Base-by-base conservation (phyloP, 2,888 invertebrate species). In the Dugesia japonica region DNA sequence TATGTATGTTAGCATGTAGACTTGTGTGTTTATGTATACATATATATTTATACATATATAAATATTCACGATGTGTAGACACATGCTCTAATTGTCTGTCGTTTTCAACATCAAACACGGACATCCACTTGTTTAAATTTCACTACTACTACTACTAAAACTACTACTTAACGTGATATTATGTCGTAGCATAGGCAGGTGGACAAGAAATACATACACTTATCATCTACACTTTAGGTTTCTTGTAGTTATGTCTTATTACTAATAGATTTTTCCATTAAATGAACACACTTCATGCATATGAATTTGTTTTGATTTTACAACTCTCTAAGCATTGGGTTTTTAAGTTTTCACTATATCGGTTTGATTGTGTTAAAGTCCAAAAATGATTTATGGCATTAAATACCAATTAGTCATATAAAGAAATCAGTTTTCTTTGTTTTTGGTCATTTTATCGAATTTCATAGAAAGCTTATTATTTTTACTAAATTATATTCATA, bases 221-320 rank as follows among this genome's bases (percentile, higher is more conserved):
- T 56, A 13, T 56, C 56, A 56, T 56, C 56, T 23, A 20, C n/a
- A 56, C 17, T 56, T 56, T n/a, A 56, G 23, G 23, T 56, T 56
- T 56, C 20, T 23, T 56, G 56, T 56, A n/a, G 56, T 56, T 56
- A 31, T 31, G 56, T 56, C 23, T 56, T 56, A 23, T 56, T 56
- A 56, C 9, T 56, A 56, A 56, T 56, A 56, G 56, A 56, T 56
- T 56, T 56, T 56, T n/a, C n/a, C 4, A 4, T 56, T 20, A 56
- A 56, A 56, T 56, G 56, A 56, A 56, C 56, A 56, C 56, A 56
- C 56, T 56, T 56, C 56, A 56, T 56, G 56, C 56, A 56, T 56
- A 56, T 56, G 56, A 56, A 56, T 56, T 13, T 56, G n/a, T 56
- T 56, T 13, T 56, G 56, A 56, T 20, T 20, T 56, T 23, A 56